Percentiles rank a stretch among this genome's conserved stretches.
Evolutionary conservation across 2,113 vertebrate genomes (phyloP).

Genomic region (Emydocephalus ijimae): DNA sequence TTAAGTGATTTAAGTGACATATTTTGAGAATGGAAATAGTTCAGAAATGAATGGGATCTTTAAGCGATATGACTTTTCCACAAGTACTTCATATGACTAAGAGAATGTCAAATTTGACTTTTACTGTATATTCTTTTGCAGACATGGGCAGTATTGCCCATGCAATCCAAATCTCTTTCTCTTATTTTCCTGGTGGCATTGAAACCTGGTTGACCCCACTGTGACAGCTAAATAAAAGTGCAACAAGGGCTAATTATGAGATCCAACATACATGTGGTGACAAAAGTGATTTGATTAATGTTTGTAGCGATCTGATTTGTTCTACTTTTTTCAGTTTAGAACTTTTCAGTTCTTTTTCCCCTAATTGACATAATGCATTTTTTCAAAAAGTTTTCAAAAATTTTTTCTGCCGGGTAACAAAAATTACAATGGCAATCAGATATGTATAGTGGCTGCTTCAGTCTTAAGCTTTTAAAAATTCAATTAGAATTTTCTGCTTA

Average conservation of each 20-base stretch:
- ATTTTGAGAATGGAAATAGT: slow-evolving; percentile 23
- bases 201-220: slow-evolving; percentile 15
- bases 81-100: slow-evolving; percentile 35
- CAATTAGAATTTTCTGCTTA: background rate
- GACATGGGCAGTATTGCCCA: background rate
- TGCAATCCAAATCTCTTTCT: background rate
- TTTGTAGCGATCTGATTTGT: background rate
- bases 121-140: slow-evolving; percentile 40
- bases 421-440: slow-evolving; percentile 6
- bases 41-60: slow-evolving; percentile 21
- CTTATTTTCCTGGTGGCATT: slow-evolving; percentile 19
- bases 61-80: background rate
- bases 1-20: background rate
- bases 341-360: slow-evolving; percentile 1
- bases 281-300: background rate
- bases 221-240: slow-evolving; percentile 20
- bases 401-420: slow-evolving; percentile 1
- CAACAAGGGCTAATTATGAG: background rate
- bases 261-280: slow-evolving; percentile 20
- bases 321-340: background rate
- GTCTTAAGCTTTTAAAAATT: slow-evolving; percentile 21
- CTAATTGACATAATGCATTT: slow-evolving; percentile 9
- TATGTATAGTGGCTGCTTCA: slow-evolving; percentile 12
- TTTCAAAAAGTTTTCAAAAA: slow-evolving; percentile 31
- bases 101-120: background rate